Percentiles rank a stretch among this genome's conserved stretches.
Evolutionary conservation across 2,888 invertebrate genomes (phyloP).

Genomic region (Carabus problematicus): DNA sequence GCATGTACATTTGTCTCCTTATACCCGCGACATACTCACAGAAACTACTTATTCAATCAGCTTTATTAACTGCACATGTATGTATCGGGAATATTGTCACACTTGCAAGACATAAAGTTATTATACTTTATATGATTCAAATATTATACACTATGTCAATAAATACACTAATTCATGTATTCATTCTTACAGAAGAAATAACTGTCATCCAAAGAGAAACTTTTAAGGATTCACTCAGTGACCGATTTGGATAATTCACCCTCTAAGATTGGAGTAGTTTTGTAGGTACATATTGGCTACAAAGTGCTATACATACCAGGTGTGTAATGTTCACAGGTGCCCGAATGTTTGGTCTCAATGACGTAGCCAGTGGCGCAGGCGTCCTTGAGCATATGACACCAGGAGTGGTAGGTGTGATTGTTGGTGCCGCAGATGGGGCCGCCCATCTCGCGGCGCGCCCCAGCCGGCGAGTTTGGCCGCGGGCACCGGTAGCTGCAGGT

Average conservation of each 20-base stretch:
- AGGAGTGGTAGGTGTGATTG: constrained; percentile 76
- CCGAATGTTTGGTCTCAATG: constrained; percentile 73
- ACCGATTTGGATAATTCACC: background rate
- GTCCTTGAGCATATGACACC: constrained; percentile 81
- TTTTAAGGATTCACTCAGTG: background rate
- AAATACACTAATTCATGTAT: background rate
- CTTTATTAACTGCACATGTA: no score
- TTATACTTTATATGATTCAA: no score
- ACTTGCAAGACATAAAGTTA: no score
- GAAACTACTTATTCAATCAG: no score
- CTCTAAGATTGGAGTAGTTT: background rate
- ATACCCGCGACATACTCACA: no score
- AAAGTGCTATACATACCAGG: background rate
- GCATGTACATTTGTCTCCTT: background rate
- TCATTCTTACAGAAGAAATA: no score
- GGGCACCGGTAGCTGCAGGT: constrained; percentile 71
- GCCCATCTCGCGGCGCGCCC: constrained; percentile 56
- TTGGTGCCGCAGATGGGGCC: constrained; percentile 73
- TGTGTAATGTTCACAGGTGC: constrained; percentile 61
- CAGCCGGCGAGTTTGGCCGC: constrained; percentile 60
- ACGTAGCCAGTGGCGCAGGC: constrained; percentile 77
- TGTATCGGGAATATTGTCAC: no score
- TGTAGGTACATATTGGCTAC: background rate
- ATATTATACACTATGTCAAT: background rate
- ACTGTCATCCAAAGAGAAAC: background rate